Conservation (phyloP, 2,797 vertebrate genomes). For the Coregonus sp. region DNA sequence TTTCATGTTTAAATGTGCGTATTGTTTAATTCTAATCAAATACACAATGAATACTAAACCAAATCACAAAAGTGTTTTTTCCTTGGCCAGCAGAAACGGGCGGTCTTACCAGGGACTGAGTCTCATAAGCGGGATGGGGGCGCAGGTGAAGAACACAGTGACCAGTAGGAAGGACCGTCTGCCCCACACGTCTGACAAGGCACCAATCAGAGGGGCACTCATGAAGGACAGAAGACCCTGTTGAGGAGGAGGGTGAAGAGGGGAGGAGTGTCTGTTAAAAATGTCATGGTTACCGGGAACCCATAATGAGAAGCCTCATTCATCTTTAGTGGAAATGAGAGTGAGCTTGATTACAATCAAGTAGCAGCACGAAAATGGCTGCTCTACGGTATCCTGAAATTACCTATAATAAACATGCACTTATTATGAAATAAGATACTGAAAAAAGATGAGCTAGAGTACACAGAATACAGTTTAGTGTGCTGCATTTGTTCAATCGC, state of each 20-base stretch:
- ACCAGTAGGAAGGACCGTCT: slow-evolving; percentile 83
- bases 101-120: slow-evolving; percentile 83
- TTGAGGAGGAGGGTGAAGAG: neutral
- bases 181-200: slow-evolving; percentile 85
- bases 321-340: neutral
- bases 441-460: neutral
- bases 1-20: neutral
- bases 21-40: neutral
- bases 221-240: slow-evolving; percentile 87
- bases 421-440: neutral
- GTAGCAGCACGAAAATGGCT: neutral
- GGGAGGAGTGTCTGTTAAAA: neutral
- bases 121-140: slow-evolving; percentile 86
- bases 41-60: neutral
- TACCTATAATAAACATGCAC: neutral
- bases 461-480: neutral
- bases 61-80: neutral
- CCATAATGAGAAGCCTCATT: neutral
- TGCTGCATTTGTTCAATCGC: neutral
- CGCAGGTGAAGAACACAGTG: slow-evolving; percentile 87
- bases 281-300: neutral
- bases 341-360: neutral
- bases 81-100: neutral
- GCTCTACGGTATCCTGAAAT: neutral
- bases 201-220: slow-evolving; percentile 85